phyloP scores from a whole-genome alignment of 2,797 vertebrate genomes.

The Loriculus beryllinus region DNA sequence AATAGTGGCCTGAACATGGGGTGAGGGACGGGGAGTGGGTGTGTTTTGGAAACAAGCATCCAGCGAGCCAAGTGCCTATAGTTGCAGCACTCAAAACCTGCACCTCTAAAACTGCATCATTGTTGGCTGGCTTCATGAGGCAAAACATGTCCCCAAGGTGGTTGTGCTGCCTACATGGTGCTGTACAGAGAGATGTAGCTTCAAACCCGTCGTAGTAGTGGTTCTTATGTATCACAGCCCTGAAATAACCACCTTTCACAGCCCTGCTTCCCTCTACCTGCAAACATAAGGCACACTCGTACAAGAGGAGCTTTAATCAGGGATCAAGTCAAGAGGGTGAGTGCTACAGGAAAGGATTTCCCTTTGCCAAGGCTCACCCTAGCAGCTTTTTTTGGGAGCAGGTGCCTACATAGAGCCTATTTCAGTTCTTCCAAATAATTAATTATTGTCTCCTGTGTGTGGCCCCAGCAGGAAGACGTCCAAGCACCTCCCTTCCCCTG shows the following conservation, averaged over 20 bases:
- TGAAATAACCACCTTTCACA: not conserved
- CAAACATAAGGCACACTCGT: fast-evolving
- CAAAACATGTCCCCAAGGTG: not conserved
- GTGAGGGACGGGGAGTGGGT: not conserved
- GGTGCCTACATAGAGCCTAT: not conserved
- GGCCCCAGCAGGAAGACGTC: not conserved
- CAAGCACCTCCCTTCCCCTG: not conserved
- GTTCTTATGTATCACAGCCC: not conserved
- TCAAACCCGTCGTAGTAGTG: fast-evolving
- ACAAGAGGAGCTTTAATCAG: not conserved
- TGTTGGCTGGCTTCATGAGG: not conserved
- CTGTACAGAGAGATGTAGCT: not conserved
- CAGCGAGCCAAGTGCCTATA: fast-evolving
- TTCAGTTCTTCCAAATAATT: not conserved
- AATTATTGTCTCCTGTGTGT: not conserved
- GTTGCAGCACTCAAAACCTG: not conserved
- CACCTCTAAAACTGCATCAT: not conserved
- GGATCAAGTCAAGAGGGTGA: not conserved
- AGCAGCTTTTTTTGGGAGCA: not conserved
- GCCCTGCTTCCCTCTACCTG: not conserved
- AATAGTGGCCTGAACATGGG: fast-evolving
- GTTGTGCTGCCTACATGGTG: fast-evolving
- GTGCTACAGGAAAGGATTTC: not conserved
- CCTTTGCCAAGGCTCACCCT: not conserved
- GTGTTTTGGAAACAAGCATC: not conserved